Evolutionary conservation across 2,888 invertebrate genomes (phyloP), one percentile per base, ranked within the genome.

Genomic region (Melanargia galathea): DNA sequence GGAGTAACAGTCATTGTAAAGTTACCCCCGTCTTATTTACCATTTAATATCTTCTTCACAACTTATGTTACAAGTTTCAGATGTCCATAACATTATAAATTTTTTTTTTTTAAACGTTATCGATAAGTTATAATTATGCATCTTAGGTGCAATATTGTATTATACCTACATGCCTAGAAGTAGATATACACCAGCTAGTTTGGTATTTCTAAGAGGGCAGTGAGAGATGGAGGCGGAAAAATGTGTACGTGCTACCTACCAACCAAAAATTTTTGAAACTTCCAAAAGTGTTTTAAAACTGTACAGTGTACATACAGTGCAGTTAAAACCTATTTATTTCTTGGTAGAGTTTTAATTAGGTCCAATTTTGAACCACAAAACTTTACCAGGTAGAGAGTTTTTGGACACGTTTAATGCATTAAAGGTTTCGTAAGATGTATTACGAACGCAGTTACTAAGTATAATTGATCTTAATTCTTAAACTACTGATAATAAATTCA

Each of bases 1-100:
- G 18, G 33, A 13, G 35, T 52, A 20, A 6, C 52, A 52, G 52
- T 52, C 35, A 52, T 33, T 52, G 51, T 35, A 33, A 52, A 35
- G 33, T 52, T 5, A 33, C 18, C 20, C 10, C 18, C 10, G 52
- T 35, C 20, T 52, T 35, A 13, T 20, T 18, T 35, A 0, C 30
- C 52, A 33, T 20, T 52, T 35, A 20, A 52, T 20, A 33, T 20
- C 4, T 33, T 11, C 2, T 52, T 52, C 35, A 18, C 20, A 7
- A 52, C 35, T 35, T 52, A 35, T 35, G 52, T 33, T 33, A 51
- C 33, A 20, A 20, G 13, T 52, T 52, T 20, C n/a, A 30, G n/a
- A 30, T 33, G 30, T 18, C 51, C 30, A 35, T 48, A 30, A 30
- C 5, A 30, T 7, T 30, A 30, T 26, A 26, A 3, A 26, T 26